Base-by-base conservation (phyloP, 2,113 vertebrate species). In the Genyomyrus donnyi region DNA sequence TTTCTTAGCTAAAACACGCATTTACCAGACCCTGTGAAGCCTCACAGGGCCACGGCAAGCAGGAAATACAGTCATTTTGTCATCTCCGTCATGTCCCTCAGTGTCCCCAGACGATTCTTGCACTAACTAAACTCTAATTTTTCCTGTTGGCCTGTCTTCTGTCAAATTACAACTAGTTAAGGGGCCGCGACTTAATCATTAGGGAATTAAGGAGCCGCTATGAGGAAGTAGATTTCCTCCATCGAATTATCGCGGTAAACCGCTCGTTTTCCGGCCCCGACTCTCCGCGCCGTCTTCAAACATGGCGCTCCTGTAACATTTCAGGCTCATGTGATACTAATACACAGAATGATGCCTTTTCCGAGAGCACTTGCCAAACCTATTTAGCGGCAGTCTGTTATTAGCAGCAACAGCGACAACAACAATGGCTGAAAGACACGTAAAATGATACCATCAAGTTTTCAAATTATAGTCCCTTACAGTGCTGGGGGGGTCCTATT, bases 211-310 rank as follows among this genome's bases (percentile, higher is more conserved):
- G 46, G 88, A 9, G 77, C 84, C 52, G 46, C 84, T 88, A 49
- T 56, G 66, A 85, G 88, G 53, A 87, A 89, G 74, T 50, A 91
- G 85, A 88, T 89, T 91, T 90, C 89, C 89, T 91, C 70, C 85
- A 89, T 88, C 66, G 31, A 50, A 91, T 91, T 91, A 88, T 35
- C 77, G 9, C 46, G 50, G 87, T 42, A 62, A 90, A 90, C 56
- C 77, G 87, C 39, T 31, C 27, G 24, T 88, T 88, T 50, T 46
- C 88, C 46, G 42, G 58, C 45, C 50, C 42, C 66, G 19, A 45
- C 46, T n/a, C 13, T 31, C 66, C 48, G 17, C 11, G 19, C 27
- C 62, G 62, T 90, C 62, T 24, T 49, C 45, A 49, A 48, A 53
- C 50, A 35, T n/a, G 56, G 56, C 56, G 56, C 24, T 62, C 24